These are phyloP conservation scores for Sardinella longiceps DNA, from an alignment of 2,797 vertebrate genomes.

Conservation along the genomic window DNA sequence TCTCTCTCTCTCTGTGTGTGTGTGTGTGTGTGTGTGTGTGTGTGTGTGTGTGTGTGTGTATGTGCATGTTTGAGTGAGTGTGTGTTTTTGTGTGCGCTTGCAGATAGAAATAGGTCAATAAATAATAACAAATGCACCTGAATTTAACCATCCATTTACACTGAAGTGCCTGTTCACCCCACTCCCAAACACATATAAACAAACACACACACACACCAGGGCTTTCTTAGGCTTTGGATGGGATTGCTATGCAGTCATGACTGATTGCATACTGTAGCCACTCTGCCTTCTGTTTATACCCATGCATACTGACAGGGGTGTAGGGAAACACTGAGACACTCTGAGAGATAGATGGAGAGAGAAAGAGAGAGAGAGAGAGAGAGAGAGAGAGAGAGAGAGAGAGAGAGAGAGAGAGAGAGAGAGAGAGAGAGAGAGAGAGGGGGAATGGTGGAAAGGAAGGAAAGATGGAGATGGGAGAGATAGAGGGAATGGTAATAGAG, in stretches of 20 bases:
- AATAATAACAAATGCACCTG: background rate
- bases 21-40: background rate
- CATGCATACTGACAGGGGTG: background rate
- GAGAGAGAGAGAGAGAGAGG: background rate
- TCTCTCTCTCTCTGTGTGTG: too few species aligned
- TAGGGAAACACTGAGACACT: background rate
- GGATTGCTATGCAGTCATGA: background rate
- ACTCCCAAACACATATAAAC: background rate
- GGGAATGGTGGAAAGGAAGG: background rate
- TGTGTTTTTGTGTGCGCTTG: background rate
- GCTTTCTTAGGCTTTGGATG: background rate
- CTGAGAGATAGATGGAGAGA: background rate
- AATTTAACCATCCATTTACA: background rate
- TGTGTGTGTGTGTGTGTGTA: constrained; percentile 9
- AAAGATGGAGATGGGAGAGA: background rate
- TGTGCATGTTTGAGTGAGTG: background rate
- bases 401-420: background rate
- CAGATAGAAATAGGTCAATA: background rate
- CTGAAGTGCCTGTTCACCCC: background rate
- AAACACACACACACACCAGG: background rate
- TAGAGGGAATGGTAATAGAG: background rate
- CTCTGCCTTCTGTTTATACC: background rate
- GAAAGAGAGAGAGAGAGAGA: background rate
- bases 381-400: background rate
- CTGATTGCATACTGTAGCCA: background rate